Percentiles rank a stretch among this genome's conserved stretches.
phyloP scores from a whole-genome alignment of 2,888 invertebrate genomes.

The Drosophila helvetica region DNA sequence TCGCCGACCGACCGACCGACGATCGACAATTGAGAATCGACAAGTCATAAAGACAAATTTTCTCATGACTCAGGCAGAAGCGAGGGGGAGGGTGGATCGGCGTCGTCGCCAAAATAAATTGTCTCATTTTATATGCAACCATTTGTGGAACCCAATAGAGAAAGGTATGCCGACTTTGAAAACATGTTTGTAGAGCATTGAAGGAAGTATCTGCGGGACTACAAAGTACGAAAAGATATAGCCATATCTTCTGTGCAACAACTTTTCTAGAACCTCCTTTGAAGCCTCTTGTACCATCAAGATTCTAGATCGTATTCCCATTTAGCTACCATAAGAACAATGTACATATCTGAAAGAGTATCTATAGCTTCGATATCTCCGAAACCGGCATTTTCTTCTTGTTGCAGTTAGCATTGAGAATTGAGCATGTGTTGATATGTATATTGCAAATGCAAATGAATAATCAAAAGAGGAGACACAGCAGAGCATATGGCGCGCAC shows the following conservation, averaged over 20 bases:
- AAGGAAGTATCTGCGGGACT: neutral
- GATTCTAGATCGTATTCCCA: neutral
- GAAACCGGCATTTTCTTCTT: constrained; percentile 2
- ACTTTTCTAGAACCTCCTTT: neutral
- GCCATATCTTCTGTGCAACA: neutral
- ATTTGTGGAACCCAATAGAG: neutral
- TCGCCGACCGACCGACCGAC: constrained; percentile 34
- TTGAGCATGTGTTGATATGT: constrained; percentile 50
- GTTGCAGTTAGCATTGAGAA: constrained; percentile 36
- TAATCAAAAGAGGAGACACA: constrained; percentile 58
- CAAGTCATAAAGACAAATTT: constrained; percentile 50
- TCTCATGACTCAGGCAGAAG: constrained; percentile 63
- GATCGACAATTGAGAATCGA: constrained; percentile 52
- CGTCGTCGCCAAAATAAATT: constrained; percentile 60
- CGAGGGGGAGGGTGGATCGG: constrained; percentile 9
- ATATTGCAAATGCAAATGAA: constrained; percentile 60
- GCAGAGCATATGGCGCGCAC: constrained; percentile 59
- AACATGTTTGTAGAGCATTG: neutral
- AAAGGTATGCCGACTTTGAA: neutral
- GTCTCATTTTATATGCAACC: constrained; percentile 23
- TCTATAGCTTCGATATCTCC: neutral
- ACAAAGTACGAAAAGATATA: neutral
- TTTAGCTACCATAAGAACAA: neutral
- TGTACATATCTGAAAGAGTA: neutral
- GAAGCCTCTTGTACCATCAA: neutral